phyloP scores from a whole-genome alignment of 2,113 vertebrate species.

The Erythrolamprus reginae region DNA sequence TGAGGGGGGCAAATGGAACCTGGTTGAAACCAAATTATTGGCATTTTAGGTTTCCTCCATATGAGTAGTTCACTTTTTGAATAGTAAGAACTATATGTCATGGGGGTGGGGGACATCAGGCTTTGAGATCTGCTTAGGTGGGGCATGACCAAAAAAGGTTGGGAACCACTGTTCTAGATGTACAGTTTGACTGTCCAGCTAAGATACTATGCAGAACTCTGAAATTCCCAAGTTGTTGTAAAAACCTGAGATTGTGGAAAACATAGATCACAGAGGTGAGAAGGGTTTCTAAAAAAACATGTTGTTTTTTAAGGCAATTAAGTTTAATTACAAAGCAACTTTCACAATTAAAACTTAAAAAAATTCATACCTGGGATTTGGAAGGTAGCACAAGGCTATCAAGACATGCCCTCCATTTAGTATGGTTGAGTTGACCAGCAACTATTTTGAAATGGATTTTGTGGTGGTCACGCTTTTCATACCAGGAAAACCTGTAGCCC shows the following conservation, averaged over 20 bases:
- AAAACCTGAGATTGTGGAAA: neutral
- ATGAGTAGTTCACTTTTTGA: too few species aligned
- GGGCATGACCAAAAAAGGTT: too few species aligned
- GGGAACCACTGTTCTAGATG: too few species aligned
- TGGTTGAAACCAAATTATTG: too few species aligned
- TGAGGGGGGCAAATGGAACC: too few species aligned
- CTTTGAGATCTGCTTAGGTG: too few species aligned
- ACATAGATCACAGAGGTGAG: neutral
- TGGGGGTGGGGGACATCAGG: too few species aligned
- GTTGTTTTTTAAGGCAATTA: neutral
- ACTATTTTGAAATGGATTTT: conserved; percentile 56
- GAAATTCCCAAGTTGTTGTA: neutral
- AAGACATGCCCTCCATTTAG: conserved; percentile 55
- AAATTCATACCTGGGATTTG: conserved; percentile 59
- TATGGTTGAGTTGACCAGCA: conserved; percentile 58
- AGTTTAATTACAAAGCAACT: neutral
- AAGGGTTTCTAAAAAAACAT: neutral
- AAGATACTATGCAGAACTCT: neutral
- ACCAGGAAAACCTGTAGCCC: conserved; percentile 64
- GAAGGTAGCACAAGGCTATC: conserved; percentile 52
- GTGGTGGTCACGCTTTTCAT: conserved; percentile 42
- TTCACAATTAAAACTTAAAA: neutral
- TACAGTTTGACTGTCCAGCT: neutral
- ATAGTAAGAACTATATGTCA: too few species aligned
- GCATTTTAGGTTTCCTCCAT: too few species aligned